phyloP scores from a whole-genome alignment of 2,113 vertebrate species.

The Electrona antarctica region DNA sequence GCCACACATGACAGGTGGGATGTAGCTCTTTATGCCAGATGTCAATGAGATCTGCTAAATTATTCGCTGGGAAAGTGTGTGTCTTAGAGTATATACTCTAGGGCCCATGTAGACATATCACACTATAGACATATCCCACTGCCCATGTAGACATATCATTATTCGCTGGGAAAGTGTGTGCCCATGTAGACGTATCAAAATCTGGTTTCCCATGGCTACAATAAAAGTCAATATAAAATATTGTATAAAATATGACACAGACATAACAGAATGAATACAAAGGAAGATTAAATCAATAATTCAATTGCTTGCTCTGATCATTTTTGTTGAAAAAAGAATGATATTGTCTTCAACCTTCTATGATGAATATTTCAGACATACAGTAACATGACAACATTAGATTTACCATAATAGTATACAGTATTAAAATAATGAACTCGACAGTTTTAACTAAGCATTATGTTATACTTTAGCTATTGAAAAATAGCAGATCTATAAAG shows the following conservation, averaged over 20 bases:
- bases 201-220: conserved; percentile 26
- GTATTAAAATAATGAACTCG: no score
- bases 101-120: conserved; percentile 27
- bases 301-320: neutral
- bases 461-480: no score
- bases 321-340: neutral
- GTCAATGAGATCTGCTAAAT: conserved; percentile 31
- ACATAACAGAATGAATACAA: no score
- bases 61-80: conserved; percentile 40
- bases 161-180: conserved; percentile 40
- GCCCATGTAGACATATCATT: no score
- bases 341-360: no score
- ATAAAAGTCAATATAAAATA: neutral
- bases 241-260: neutral
- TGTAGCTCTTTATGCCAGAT: conserved; percentile 42
- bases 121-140: no score
- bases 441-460: no score
- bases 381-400: neutral
- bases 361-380: neutral
- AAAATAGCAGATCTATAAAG: no score
- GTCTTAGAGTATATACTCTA: no score
- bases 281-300: neutral
- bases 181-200: conserved; percentile 14
- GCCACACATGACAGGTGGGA: conserved; percentile 48
- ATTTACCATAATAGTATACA: no score